These are phyloP conservation scores for Cryptomyrus ogoouensis DNA, from an alignment of 2,113 vertebrate genomes.

Conservation along the genomic window DNA sequence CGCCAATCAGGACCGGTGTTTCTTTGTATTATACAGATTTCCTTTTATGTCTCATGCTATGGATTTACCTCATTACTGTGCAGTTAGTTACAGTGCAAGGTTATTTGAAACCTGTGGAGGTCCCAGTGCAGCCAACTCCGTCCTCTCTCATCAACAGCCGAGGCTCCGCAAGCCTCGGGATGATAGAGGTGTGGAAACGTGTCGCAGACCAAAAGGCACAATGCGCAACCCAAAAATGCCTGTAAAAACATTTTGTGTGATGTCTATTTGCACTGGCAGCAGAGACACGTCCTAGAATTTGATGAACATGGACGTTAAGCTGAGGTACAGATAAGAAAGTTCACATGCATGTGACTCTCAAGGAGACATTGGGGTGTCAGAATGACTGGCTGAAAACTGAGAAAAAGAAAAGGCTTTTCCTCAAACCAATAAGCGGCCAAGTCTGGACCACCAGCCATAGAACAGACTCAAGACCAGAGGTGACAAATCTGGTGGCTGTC, in stretches of 20 bases:
- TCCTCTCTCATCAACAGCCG: not conserved
- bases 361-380: not conserved
- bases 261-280: not conserved
- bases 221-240: not conserved
- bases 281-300: not conserved
- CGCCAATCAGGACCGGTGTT: not conserved
- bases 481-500: not conserved
- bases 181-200: not conserved
- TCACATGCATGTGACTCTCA: not conserved
- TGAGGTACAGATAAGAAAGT: not conserved
- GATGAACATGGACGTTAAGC: not conserved
- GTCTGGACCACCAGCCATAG: not conserved
- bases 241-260: not conserved
- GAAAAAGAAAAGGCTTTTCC: not conserved
- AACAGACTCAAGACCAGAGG: not conserved
- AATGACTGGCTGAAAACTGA: not conserved
- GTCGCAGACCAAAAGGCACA: not conserved
- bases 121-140: not conserved
- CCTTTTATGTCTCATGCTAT: not conserved
- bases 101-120: not conserved
- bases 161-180: not conserved
- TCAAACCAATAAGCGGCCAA: not conserved
- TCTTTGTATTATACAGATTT: not conserved
- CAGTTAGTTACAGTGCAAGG: not conserved
- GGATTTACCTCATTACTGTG: not conserved